Evolutionary conservation across 2,888 invertebrate species (phyloP).

Genomic region (Petrolisthes manimaculis): DNA sequence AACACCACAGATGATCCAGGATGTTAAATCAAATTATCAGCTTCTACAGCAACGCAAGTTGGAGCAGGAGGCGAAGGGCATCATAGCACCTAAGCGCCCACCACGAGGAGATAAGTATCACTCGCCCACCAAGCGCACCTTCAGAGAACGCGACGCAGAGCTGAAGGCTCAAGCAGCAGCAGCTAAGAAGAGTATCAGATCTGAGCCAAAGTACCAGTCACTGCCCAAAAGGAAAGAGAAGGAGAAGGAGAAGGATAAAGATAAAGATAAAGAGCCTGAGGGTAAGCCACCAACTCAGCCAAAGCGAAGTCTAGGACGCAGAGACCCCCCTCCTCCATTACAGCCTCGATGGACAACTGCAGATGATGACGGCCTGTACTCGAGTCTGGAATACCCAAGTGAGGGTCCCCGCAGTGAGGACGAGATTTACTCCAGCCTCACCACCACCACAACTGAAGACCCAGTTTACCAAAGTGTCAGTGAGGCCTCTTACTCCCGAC

Average conservation of each 20-base stretch:
- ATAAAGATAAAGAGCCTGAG: conserved; percentile 32
- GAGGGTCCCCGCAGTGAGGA: conserved; percentile 52
- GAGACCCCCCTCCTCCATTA: conserved; percentile 30
- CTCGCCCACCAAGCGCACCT: conserved; percentile 52
- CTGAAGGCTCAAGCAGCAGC: conserved; percentile 38
- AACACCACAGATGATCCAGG: conserved; percentile 56
- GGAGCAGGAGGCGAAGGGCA: conserved; percentile 42
- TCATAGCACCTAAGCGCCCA: conserved; percentile 33
- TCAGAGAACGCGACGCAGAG: conserved; percentile 44
- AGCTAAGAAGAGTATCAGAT: conserved; percentile 35
- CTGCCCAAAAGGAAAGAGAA: conserved; percentile 44
- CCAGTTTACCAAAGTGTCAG: conserved; percentile 61
- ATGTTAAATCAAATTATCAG: conserved; percentile 51
- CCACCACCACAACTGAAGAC: conserved; percentile 58
- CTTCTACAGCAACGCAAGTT: conserved; percentile 47
- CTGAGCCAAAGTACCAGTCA: conserved; percentile 50
- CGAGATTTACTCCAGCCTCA: conserved; percentile 63
- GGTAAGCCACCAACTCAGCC: conserved; percentile 39
- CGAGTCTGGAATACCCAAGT: conserved; percentile 57
- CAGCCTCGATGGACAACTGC: conserved; percentile 58
- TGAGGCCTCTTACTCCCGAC: conserved; percentile 60
- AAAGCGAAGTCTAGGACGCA: conserved; percentile 30
- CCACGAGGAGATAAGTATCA: conserved; percentile 47
- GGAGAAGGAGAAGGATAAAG: conserved; percentile 27
- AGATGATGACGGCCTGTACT: conserved; percentile 64